Evolutionary conservation across 2,888 invertebrate genomes (phyloP).

Genomic region (Labia minor): DNA sequence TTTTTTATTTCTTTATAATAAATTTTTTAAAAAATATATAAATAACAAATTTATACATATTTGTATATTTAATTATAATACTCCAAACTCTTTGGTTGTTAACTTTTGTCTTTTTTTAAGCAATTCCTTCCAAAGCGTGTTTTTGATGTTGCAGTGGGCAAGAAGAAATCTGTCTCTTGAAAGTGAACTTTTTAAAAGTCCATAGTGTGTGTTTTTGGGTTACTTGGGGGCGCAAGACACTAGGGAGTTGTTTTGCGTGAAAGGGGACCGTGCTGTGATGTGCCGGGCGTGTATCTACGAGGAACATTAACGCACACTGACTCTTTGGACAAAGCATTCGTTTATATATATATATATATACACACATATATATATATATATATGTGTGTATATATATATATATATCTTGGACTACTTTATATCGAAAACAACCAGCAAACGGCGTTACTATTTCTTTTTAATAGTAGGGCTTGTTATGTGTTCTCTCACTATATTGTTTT

Average conservation of each 20-base stretch:
- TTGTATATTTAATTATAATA: neutral
- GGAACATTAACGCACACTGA: neutral
- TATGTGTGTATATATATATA: neutral
- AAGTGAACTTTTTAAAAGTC: conserved; percentile 18
- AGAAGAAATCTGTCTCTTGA: conserved; percentile 26
- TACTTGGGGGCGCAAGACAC: conserved; percentile 3
- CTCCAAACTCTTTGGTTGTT: conserved; percentile 21
- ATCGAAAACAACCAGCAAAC: neutral
- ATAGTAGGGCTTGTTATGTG: conserved; percentile 13
- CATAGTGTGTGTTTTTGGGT: neutral
- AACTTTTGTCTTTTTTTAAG: conserved; percentile 29
- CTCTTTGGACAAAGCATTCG: neutral
- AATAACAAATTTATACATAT: conserved; percentile 1
- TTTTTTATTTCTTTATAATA: conserved; percentile 31
- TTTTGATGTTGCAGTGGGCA: conserved; percentile 24
- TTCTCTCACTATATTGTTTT: neutral
- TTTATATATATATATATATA: neutral
- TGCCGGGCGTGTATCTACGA: conserved; percentile 13
- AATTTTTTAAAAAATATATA: conserved; percentile 38
- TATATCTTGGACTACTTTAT: neutral
- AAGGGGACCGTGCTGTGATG: neutral
- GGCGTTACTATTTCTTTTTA: neutral
- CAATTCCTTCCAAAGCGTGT: conserved; percentile 31
- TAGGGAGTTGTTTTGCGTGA: neutral
- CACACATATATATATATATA: neutral